Evolutionary conservation across 2,797 vertebrate species (phyloP).

Genomic region (Fundulus diaphanus): DNA sequence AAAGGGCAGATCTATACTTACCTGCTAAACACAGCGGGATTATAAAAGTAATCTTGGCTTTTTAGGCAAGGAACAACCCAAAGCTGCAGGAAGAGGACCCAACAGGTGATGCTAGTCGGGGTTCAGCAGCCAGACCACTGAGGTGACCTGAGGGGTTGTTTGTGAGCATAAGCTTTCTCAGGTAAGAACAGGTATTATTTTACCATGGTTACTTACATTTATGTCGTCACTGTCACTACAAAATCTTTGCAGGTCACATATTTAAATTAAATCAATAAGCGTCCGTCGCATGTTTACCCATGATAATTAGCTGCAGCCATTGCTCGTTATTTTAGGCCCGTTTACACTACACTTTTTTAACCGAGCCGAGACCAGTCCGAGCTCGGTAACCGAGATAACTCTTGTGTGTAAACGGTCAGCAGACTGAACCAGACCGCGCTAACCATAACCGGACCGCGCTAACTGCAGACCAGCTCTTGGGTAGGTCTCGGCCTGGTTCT

Average conservation of each 20-base stretch:
- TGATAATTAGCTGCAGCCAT: neutral
- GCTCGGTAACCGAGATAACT: too few species aligned
- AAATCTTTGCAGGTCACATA: neutral
- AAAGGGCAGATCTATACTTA: neutral
- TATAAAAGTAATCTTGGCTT: conserved; percentile 1
- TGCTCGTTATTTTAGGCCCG: neutral
- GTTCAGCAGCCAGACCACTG: neutral
- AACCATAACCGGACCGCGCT: too few species aligned
- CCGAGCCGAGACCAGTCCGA: too few species aligned
- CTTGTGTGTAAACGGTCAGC: too few species aligned
- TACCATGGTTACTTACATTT: neutral
- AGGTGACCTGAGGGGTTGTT: neutral
- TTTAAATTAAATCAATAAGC: neutral
- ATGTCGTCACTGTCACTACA: neutral
- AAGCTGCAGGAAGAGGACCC: neutral
- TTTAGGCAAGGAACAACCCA: neutral
- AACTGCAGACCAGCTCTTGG: too few species aligned
- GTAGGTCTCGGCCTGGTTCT: too few species aligned
- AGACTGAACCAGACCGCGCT: too few species aligned
- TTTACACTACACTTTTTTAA: too few species aligned
- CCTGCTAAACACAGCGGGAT: neutral
- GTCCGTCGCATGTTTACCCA: neutral
- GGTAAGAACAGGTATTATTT: neutral
- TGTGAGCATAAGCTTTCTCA: neutral
- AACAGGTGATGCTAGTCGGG: neutral